Evolutionary conservation across 2,888 invertebrate genomes (phyloP).

Genomic region (Amphipyra berbera): DNA sequence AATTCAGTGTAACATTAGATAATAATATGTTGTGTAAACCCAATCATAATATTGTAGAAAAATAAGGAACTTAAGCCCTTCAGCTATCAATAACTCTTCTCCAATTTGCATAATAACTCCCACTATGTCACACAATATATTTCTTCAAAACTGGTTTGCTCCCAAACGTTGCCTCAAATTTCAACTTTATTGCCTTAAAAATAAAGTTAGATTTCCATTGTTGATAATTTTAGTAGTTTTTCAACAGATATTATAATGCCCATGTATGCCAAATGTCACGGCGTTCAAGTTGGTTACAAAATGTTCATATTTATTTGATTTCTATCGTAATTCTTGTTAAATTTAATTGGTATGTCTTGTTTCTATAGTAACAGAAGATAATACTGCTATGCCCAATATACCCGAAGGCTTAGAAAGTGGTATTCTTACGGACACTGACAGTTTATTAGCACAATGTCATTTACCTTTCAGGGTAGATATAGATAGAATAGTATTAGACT

Average conservation of each 20-base stretch:
- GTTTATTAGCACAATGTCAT: too few species aligned
- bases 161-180: slow-evolving; percentile 4
- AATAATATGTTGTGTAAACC: background rate
- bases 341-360: slow-evolving; percentile 25
- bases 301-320: slow-evolving; percentile 38
- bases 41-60: background rate
- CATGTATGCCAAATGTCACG: slow-evolving; percentile 59
- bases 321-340: slow-evolving; percentile 30
- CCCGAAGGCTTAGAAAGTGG: background rate
- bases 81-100: slow-evolving; percentile 6
- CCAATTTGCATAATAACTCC: slow-evolving; percentile 17
- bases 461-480: too few species aligned
- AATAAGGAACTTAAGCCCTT: background rate
- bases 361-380: background rate
- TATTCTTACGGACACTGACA: too few species aligned
- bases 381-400: background rate
- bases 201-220: slow-evolving; percentile 42
- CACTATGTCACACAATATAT: slow-evolving; percentile 19
- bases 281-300: slow-evolving; percentile 50
- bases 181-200: slow-evolving; percentile 23
- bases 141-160: slow-evolving; percentile 49
- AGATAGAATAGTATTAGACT: too few species aligned
- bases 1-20: too few species aligned
- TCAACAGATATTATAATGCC: slow-evolving; percentile 43
- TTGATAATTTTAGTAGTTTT: slow-evolving; percentile 41